A percentile compares a stretch with the other conserved stretches of the same genome.
Conservation (phyloP, 2,113 vertebrate species). For the Callaeas wilsoni region DNA sequence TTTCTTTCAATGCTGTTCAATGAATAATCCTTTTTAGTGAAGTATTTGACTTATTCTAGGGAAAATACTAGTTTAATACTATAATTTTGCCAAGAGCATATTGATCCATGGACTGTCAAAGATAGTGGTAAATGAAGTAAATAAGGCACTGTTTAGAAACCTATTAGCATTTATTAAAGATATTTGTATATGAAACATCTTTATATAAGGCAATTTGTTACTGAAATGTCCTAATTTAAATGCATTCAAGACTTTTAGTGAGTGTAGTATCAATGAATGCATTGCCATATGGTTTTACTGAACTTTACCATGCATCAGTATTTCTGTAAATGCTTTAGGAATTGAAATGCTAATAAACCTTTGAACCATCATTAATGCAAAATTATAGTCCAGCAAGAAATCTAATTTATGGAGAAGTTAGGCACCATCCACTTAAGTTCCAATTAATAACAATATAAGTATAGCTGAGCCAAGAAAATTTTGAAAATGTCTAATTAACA, state of each 20-base stretch:
- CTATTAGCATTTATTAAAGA: background rate
- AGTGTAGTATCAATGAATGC: background rate
- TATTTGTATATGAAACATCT: background rate
- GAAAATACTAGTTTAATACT: background rate
- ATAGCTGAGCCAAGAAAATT: background rate
- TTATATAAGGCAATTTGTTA: background rate
- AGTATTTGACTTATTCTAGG: background rate
- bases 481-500: slow-evolving; percentile 12
- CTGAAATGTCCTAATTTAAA: background rate
- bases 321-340: background rate
- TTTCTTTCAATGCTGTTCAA: background rate
- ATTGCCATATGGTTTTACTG: background rate
- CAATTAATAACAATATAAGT: background rate
- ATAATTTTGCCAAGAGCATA: background rate
- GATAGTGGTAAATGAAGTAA: background rate
- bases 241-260: background rate
- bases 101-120: background rate
- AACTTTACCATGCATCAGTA: background rate
- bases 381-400: background rate
- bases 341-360: background rate
- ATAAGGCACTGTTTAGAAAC: background rate
- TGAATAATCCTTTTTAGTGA: background rate
- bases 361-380: background rate
- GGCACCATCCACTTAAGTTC: background rate
- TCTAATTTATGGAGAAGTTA: background rate